These are phyloP conservation scores for Agonopterix heracliana DNA, from an alignment of 2,888 invertebrate genomes.

Conservation along the genomic window DNA sequence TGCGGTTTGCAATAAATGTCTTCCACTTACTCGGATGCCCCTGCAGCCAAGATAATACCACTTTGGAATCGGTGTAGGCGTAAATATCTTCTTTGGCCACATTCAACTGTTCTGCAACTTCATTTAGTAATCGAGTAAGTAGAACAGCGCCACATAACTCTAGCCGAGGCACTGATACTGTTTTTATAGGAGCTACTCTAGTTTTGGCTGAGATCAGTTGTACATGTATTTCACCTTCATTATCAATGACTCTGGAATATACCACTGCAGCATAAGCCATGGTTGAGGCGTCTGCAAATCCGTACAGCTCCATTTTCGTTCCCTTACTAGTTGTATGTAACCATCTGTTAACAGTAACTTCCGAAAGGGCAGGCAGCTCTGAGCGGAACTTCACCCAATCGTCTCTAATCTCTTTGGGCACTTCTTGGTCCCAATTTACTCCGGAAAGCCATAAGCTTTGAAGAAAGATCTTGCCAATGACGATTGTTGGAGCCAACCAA, in stretches of 20 bases:
- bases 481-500: slow-evolving; percentile 15
- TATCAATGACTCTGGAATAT: background rate
- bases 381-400: slow-evolving; percentile 15
- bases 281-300: slow-evolving; percentile 9
- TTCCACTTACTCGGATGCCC: slow-evolving; percentile 12
- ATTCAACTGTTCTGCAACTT: slow-evolving; percentile 4
- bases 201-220: slow-evolving; percentile 13
- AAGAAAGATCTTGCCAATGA: slow-evolving; percentile 14
- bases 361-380: slow-evolving; percentile 5
- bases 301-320: slow-evolving; percentile 5
- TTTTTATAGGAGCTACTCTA: slow-evolving; percentile 16
- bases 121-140: slow-evolving; percentile 2
- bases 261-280: background rate
- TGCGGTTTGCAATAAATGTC: slow-evolving; percentile 11
- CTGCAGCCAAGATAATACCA: slow-evolving; percentile 12
- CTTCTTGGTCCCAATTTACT: slow-evolving; percentile 18
- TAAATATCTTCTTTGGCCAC: slow-evolving; percentile 2
- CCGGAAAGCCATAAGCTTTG: slow-evolving; percentile 20
- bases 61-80: slow-evolving; percentile 14
- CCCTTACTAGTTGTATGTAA: background rate
- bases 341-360: background rate
- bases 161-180: slow-evolving; percentile 14
- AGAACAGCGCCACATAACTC: slow-evolving; percentile 13
- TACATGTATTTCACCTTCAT: background rate
- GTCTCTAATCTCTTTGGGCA: slow-evolving; percentile 4